Conservation (phyloP, 2,797 vertebrate genomes). For the Hafferia zeledoni region DNA sequence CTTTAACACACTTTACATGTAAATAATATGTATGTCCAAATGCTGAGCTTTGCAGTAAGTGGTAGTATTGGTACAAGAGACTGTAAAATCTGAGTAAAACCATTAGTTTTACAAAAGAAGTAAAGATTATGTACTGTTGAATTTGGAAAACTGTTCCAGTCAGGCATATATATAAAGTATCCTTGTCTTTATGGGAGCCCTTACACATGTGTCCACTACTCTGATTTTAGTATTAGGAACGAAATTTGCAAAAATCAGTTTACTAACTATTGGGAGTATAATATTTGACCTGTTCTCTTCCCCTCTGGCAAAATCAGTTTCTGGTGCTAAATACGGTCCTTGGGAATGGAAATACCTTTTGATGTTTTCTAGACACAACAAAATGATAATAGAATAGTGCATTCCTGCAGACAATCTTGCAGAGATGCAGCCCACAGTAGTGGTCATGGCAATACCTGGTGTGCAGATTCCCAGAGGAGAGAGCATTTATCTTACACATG, state of each 20-base stretch:
- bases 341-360: neutral
- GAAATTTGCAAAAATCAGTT: neutral
- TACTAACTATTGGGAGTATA: neutral
- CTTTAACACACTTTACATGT: neutral
- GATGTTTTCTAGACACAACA: neutral
- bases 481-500: neutral
- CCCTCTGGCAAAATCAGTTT: neutral
- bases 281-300: neutral
- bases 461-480: neutral
- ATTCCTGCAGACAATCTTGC: neutral
- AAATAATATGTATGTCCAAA: neutral
- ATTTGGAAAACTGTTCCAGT: neutral
- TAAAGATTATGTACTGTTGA: neutral
- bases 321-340: neutral
- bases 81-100: neutral
- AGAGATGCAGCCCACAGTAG: neutral
- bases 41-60: neutral
- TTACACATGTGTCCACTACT: neutral
- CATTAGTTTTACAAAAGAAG: neutral
- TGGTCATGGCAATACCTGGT: neutral
- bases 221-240: neutral
- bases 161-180: neutral
- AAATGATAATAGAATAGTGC: neutral
- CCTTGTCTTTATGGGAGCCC: neutral
- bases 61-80: neutral